phyloP scores from a whole-genome alignment of 1,140 invertebrate species.

The Nasonia giraulti region DNA sequence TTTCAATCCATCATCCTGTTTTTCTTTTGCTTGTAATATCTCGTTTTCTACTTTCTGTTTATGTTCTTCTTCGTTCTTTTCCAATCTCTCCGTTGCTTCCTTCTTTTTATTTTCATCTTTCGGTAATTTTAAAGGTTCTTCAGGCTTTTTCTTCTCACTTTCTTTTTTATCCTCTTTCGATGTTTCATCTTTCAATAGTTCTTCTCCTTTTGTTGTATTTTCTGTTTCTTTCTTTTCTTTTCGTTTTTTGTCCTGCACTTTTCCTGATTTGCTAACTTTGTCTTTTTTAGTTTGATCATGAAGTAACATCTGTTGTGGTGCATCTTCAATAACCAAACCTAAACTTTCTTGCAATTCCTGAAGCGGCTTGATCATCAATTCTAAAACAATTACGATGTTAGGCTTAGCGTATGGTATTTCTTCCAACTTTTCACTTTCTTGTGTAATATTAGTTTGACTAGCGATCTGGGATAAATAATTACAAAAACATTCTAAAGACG shows the following conservation, averaged over 20 bases:
- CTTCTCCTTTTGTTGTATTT: constrained; percentile 50
- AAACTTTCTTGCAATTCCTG: constrained; percentile 75
- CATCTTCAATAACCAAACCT: constrained; percentile 67
- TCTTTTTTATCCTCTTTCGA: constrained; percentile 33
- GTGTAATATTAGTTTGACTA: constrained; percentile 56
- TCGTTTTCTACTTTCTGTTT: background rate
- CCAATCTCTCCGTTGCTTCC: constrained; percentile 1
- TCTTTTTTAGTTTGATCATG: constrained; percentile 44
- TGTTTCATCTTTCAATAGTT: constrained; percentile 45
- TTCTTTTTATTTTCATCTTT: constrained; percentile 11
- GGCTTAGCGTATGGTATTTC: constrained; percentile 53
- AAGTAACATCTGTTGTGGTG: background rate
- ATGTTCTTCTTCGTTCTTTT: background rate
- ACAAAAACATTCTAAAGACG: constrained; percentile 72
- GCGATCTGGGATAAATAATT: constrained; percentile 62
- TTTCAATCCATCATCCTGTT: background rate
- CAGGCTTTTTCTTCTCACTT: background rate
- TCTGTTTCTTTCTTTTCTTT: constrained; percentile 47
- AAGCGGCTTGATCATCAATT: constrained; percentile 72
- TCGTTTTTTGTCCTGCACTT: constrained; percentile 41
- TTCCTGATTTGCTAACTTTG: constrained; percentile 33
- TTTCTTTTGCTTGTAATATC: no score
- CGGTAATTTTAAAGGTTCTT: no score
- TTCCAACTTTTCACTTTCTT: constrained; percentile 53
- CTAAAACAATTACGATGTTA: constrained; percentile 46